Evolutionary conservation across 2,888 invertebrate genomes (phyloP).

Genomic region (Amphiduros pacificus): DNA sequence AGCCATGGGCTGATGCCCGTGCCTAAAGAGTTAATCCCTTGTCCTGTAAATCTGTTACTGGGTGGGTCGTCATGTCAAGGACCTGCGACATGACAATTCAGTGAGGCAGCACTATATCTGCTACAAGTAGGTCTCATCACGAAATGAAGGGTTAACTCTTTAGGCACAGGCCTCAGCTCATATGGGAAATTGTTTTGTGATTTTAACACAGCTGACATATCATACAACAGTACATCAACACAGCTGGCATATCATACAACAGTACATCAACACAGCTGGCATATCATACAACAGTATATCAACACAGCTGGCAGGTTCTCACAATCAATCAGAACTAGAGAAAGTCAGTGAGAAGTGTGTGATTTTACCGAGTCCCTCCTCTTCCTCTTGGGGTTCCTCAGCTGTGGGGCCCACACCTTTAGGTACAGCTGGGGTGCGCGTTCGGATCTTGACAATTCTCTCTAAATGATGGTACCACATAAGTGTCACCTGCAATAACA

Average conservation of each 20-base stretch:
- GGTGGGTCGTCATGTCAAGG: neutral
- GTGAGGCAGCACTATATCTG: too few species aligned
- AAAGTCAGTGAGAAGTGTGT: neutral
- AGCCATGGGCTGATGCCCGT: too few species aligned
- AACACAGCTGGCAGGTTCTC: neutral
- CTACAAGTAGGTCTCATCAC: too few species aligned
- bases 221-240: neutral
- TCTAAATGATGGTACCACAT: conserved; percentile 56
- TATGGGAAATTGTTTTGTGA: neutral
- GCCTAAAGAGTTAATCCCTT: too few species aligned
- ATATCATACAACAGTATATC: too few species aligned
- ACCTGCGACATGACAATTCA: neutral
- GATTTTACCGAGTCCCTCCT: conserved; percentile 46
- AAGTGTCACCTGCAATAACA: conserved; percentile 46
- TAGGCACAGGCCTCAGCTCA: too few species aligned
- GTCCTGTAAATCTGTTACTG: too few species aligned
- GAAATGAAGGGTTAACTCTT: too few species aligned
- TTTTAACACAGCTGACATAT: neutral
- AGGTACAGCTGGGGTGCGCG: conserved; percentile 46
- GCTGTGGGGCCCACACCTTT: conserved; percentile 48
- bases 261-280: too few species aligned
- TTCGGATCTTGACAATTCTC: conserved; percentile 44
- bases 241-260: too few species aligned
- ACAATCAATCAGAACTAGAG: too few species aligned
- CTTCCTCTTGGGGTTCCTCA: conserved; percentile 39